Evolutionary conservation across 2,797 vertebrate species (phyloP), one percentile per base, ranked within the genome.

Genomic region (Melanotaenia nigrans): DNA sequence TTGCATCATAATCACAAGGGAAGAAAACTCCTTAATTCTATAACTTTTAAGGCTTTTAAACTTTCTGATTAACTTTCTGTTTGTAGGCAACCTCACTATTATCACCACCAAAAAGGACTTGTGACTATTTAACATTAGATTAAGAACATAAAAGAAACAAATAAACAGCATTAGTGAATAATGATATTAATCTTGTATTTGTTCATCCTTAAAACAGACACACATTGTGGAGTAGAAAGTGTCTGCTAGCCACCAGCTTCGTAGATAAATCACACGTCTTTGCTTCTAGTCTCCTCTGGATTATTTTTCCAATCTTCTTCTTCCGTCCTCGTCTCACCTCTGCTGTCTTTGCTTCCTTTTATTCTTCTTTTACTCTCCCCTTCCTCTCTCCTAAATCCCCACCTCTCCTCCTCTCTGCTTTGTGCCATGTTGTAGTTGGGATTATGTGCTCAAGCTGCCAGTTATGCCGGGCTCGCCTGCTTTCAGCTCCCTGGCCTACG

Each of bases 401-500:
- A 42, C 1, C 47, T 71, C 65, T 70, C 67, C 72, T 78, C 75
- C 73, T 71, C 68, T 47, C 59, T 28, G 62, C 75, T 78, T 75
- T 76, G 75, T 80, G 80, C 80, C 76, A 28, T 83, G 81, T 71
- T 79, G 73, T 82, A 73, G 47, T 68, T 75, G 80, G 84, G 89
- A 87, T 87, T 89, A 89, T 83, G 83, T 74, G 78, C 87, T 90
- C 78, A 78, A 76, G 35, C 74, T 88, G 86, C 83, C 86, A 79
- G 75, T 83, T 81, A 72, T 68, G 75, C 68, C 22, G 22, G 66
- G 66, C 76, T 68, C 6, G 70, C 73, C 73, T 51, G 59, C 20
- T 0, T 67, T 58, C 9, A 3, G 32, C 82, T 77, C 65, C 20
- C 57, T 28, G 77, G 73, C 74, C 77, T 63, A 1, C 22, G 4